phyloP scores from a whole-genome alignment of 2,797 vertebrate genomes.

The Potorous gilbertii region DNA sequence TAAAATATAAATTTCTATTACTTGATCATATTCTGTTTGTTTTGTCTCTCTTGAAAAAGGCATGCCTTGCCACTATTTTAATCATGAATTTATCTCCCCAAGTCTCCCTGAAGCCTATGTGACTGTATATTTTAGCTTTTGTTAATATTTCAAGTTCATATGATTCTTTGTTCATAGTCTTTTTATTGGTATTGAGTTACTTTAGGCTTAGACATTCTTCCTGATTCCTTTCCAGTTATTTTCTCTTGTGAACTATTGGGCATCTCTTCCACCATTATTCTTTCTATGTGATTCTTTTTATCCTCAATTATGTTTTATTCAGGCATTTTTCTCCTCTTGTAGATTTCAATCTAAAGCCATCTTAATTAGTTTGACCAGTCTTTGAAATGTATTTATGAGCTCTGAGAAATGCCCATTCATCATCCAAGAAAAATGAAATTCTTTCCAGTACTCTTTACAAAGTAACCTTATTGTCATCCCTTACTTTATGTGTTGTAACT shows the following conservation, averaged over 20 bases:
- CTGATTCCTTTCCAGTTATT: neutral
- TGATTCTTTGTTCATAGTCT: slow-evolving; percentile 22
- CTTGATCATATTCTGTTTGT: slow-evolving; percentile 6
- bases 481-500: neutral
- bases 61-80: slow-evolving; percentile 1
- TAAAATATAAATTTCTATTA: neutral
- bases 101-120: neutral
- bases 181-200: neutral
- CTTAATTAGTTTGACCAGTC: slow-evolving; percentile 9
- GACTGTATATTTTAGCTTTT: neutral
- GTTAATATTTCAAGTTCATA: slow-evolving; percentile 6
- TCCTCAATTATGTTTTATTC: slow-evolving; percentile 29
- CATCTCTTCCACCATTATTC: neutral
- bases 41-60: slow-evolving; percentile 21
- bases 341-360: slow-evolving; percentile 15
- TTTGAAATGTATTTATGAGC: neutral
- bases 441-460: neutral
- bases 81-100: neutral
- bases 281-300: neutral
- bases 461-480: neutral
- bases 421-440: neutral
- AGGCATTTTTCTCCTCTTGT: neutral
- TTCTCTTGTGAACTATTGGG: neutral
- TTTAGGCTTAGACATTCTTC: neutral
- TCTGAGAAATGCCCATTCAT: neutral